Base-by-base conservation (phyloP, 1,140 invertebrate species). In the Drosophila saltans region DNA sequence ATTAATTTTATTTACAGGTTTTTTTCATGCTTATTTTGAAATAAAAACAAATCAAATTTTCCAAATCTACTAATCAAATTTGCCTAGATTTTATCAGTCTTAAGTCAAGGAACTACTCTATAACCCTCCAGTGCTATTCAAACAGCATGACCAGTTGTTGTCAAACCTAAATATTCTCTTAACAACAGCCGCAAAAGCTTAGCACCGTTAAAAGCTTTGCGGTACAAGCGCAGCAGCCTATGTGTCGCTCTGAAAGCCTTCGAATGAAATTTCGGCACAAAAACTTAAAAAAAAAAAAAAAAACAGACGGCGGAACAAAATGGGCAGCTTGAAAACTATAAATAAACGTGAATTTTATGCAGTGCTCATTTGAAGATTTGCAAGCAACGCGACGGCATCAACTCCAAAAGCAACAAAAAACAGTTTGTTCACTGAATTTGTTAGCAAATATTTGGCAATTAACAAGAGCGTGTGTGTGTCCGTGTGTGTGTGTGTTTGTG, bases 311-410 rank as follows among this genome's bases (percentile, higher is more conserved):
- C n/a, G n/a, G 21, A 65, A 55, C 57, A 84, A 77, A 41, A 65
- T 66, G 63, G 58, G 40, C 70, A 70, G 74, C 73, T 77, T 45
- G 80, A 70, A 91, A 91, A 85, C 90, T 91, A 91, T 91, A 91
- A 91, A 91, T 91, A 91, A 91, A 90, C 86, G 86, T 85, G 69
- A 60, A 36, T 82, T 88, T 79, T 81, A 59, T 70, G 84, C 75
- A 81, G 84, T 66, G 83, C 80, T 88, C 86, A 91, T 88, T 91
- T 82, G 65, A 82, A 91, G 90, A 91, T 91, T 91, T 85, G 89
- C 81, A 85, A 85, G 80, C 89, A 72, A 56, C 72, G 83, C 69
- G 80, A 58, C 75, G 89, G 64, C 45, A 52, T 52, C 45, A 52
- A 52, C 45, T 52, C 45, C 45, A 52, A 52, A 52, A 52, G 21